Base-by-base conservation (phyloP, 1,140 invertebrate species). In the Drosophila paulistorum region DNA sequence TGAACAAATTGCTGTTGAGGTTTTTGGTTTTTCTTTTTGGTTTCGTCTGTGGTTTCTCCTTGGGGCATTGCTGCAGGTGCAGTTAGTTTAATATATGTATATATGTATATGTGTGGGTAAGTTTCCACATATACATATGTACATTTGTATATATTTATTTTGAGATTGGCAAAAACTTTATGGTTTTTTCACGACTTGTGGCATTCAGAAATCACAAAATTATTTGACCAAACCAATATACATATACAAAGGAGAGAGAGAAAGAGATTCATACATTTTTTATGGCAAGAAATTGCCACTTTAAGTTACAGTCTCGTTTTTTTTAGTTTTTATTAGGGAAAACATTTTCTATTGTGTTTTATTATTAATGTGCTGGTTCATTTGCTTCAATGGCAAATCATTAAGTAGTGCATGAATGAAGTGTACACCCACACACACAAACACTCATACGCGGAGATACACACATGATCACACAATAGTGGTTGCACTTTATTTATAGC, bases 401-500 rank as follows among this genome's bases (percentile, higher is more conserved):
- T 51, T 51, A 51, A 51, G 9, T 23, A 48, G 45, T 48, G 45
- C 45, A 48, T 48, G 35, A 37, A 37, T 37, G 35, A 48, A 48
- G 17, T 48, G 17, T 9, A 48, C 45, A 42, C 4, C 11, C n/a
- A 48, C 45, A 20, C 17, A 58, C 1, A 33, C 9, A 17, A 1
- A 9, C 33, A 26, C 0, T 26, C 1, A 35, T 11, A 11, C 6
- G 17, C 14, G 17, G 7, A 48, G 7, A 48, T 7, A 35, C 7
- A 14, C 55, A 57, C 13, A 30, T n/a, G 35, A 37, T 35, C 4
- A 37, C 17, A 37, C 13, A 58, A 14, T 35, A 41, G 59, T 55
- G 48, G 59, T 57, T 74, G 61, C 66, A 71, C 65, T 85, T 65
- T 79, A 81, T 81, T 81, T 85, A 82, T 77, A 87, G 79, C 64